These are phyloP conservation scores for Phortica okadai DNA, from an alignment of 2,888 invertebrate genomes.

Conservation along the genomic window DNA sequence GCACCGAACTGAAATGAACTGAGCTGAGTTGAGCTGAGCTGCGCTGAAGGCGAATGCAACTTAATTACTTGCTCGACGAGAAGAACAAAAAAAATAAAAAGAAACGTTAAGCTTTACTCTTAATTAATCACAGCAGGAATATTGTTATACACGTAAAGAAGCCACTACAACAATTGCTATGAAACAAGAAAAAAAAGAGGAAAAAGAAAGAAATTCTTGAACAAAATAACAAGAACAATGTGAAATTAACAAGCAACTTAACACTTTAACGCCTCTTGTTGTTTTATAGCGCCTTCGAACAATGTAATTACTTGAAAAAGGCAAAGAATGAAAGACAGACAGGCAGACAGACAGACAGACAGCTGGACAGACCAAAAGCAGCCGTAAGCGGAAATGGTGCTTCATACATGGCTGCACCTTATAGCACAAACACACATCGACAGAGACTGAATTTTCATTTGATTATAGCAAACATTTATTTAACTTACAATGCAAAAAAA, in stretches of 20 bases:
- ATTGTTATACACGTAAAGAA: conserved; percentile 6
- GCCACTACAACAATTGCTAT: background rate
- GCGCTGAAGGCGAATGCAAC: background rate
- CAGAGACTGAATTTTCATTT: conserved; percentile 63
- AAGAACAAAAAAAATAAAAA: background rate
- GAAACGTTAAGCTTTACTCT: conserved; percentile 16
- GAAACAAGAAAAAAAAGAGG: background rate
- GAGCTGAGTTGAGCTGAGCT: background rate
- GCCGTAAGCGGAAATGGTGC: conserved; percentile 28
- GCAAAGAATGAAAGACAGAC: conserved; percentile 22
- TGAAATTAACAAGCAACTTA: conserved; percentile 71
- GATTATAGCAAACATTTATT: conserved; percentile 69
- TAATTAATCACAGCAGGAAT: conserved; percentile 28
- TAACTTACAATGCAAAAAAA: conserved; percentile 48
- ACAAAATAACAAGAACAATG: conserved; percentile 33
- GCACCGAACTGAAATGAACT: background rate
- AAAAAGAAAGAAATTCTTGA: background rate
- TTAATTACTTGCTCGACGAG: conserved; percentile 20
- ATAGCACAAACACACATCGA: background rate
- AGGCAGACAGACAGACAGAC: background rate
- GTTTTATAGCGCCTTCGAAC: conserved; percentile 65
- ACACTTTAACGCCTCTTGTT: conserved; percentile 71
- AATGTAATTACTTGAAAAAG: conserved; percentile 68
- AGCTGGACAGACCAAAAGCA: background rate
- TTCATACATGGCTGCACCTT: conserved; percentile 33